These are phyloP conservation scores for Leucophenga maculata DNA, from an alignment of 2,888 invertebrate species.

Conservation along the genomic window DNA sequence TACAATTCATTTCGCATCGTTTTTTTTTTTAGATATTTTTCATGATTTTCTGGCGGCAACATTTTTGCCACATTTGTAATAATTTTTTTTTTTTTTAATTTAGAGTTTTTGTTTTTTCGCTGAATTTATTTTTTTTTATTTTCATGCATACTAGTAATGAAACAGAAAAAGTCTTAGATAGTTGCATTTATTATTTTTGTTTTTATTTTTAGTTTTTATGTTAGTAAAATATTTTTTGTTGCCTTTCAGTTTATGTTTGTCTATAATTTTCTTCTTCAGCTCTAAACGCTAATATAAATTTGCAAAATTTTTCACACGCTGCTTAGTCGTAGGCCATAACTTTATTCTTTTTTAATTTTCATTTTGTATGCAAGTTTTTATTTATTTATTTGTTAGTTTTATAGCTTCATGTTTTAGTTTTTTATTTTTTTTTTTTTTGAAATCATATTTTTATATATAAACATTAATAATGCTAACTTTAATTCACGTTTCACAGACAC, in stretches of 20 bases:
- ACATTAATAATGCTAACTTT: slow-evolving; percentile 55
- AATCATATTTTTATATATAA: slow-evolving; percentile 41
- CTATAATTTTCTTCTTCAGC: slow-evolving; percentile 30
- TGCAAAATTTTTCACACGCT: slow-evolving; percentile 60
- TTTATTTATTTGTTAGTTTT: slow-evolving; percentile 21
- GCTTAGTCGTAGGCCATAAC: slow-evolving; percentile 55
- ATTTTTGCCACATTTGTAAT: too few species aligned
- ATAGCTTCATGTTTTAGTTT: slow-evolving; percentile 29
- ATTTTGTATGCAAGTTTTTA: slow-evolving; percentile 37
- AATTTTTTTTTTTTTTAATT: too few species aligned
- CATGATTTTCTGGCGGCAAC: too few species aligned
- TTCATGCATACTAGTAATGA: slow-evolving; percentile 33
- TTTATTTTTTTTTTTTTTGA: slow-evolving; percentile 30
- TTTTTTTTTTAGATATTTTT: slow-evolving; percentile 47
- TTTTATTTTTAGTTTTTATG: slow-evolving; percentile 27
- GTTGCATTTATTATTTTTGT: slow-evolving; percentile 28
- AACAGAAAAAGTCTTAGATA: slow-evolving; percentile 39
- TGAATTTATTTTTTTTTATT: slow-evolving; percentile 25
- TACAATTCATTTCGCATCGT: slow-evolving; percentile 45
- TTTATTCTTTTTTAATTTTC: slow-evolving; percentile 37
- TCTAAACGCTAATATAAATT: slow-evolving; percentile 58
- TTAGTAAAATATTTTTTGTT: slow-evolving; percentile 29
- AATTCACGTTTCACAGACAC: slow-evolving; percentile 63
- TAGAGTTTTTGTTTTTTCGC: too few species aligned
- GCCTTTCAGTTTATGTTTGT: too few species aligned